Base-by-base conservation (phyloP, 2,797 vertebrate species). In the Gobionotothen gibberifrons region DNA sequence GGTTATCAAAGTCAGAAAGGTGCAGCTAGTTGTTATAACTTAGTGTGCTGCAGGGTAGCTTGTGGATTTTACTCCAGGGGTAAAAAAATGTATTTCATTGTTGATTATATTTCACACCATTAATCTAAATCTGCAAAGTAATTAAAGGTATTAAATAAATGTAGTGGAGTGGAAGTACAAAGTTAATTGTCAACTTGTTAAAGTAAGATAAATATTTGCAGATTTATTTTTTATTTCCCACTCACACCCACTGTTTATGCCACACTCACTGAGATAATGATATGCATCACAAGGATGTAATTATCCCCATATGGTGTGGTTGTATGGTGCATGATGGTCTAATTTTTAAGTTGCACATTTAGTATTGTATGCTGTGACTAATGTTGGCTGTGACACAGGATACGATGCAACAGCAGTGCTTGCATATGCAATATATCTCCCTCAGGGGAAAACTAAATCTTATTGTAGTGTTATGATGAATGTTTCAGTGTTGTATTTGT, bases 401-500 rank as follows among this genome's bases (percentile, higher is more conserved):
- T 54, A 40, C 26, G 7, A 72, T 44, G 60, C 26, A 56, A 64
- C 42, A 62, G n/a, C 40, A 14, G 14, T 21, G 36, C 3, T 58
- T 9, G 16, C 21, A 47, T 17, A 52, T 71, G 54, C 15, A 49
- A 42, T 62, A 32, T 12, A 49, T 67, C 8, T 51, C 22, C 15
- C 36, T 32, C 21, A 32, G 3, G 21, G 9, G 26, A 11, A 9
- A 61, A 52, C 32, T 60, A n/a, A 40, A 65, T 67, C 15, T 60
- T 1, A 52, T 46, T 26, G 19, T 2, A 16, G 19, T 49, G 13
- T 57, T n/a, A 3, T 57, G 36, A 76, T 44, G 16, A 54, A 43
- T 72, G 32, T 60, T 61, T 49, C 26, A 40, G 15, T 17, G 5
- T 6, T 53, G 51, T 53, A 29, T 78, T 54, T 61, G 36, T 54